Evolutionary conservation across 1,140 invertebrate species (phyloP).

Genomic region (Leptopilina clavipes): DNA sequence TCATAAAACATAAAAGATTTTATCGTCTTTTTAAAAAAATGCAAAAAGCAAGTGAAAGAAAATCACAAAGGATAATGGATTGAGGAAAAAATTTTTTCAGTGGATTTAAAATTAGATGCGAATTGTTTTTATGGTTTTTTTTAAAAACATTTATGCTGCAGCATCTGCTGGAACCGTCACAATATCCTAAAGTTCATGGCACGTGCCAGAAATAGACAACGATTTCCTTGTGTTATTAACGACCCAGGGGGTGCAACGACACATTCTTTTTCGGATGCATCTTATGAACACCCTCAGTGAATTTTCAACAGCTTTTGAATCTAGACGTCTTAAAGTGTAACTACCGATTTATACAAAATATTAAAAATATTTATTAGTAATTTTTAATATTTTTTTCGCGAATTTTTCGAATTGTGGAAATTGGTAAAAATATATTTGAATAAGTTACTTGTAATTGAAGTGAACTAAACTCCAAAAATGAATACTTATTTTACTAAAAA

Average conservation of each 20-base stretch:
- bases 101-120: constrained; percentile 14
- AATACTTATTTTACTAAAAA: no score
- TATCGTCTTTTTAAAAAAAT: no score
- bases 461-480: no score
- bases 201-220: constrained; percentile 65
- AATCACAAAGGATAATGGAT: neutral
- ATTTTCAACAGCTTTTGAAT: constrained; percentile 26
- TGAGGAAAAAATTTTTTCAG: neutral
- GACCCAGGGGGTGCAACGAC: constrained; percentile 65
- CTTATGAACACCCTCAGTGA: constrained; percentile 35
- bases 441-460: no score
- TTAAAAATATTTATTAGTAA: no score
- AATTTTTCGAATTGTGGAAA: no score
- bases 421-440: no score
- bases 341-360: neutral
- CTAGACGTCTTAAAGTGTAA: constrained; percentile 21
- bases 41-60: neutral
- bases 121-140: constrained; percentile 29
- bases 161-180: constrained; percentile 1
- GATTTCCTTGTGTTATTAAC: constrained; percentile 53
- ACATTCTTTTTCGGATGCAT: constrained; percentile 42
- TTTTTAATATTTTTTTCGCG: no score
- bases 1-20: no score
- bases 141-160: constrained; percentile 31
- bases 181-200: constrained; percentile 41